phyloP scores from a whole-genome alignment of 92 coral and sea anemone species.

The Diadumene lineata region DNA sequence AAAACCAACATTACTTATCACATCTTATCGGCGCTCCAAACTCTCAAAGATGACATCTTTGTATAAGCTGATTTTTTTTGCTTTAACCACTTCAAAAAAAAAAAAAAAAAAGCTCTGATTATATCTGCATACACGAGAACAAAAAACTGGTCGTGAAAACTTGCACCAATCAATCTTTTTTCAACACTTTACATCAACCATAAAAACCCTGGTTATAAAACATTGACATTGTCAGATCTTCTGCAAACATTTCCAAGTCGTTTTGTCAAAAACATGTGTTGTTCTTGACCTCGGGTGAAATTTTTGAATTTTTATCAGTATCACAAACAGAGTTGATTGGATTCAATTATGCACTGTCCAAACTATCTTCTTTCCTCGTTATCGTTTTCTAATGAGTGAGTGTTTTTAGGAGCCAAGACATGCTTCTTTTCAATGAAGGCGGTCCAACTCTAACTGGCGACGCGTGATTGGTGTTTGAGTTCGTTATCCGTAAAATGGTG shows the following conservation, averaged over 20 bases:
- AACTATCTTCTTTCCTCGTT: background rate
- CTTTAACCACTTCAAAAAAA: background rate
- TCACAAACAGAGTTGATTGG: background rate
- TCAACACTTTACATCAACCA: background rate
- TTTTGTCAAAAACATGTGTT: background rate
- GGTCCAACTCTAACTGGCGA: too few relatives aligned
- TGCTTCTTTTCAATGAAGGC: background rate
- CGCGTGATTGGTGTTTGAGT: too few relatives aligned
- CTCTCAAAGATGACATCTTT: background rate
- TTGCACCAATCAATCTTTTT: background rate
- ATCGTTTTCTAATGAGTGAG: background rate
- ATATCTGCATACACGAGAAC: background rate
- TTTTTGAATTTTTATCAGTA: background rate
- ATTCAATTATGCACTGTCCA: too few relatives aligned
- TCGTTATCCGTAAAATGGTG: too few relatives aligned
- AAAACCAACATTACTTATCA: too few relatives aligned
- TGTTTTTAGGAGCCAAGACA: background rate
- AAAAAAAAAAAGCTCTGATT: background rate
- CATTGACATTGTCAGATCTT: background rate
- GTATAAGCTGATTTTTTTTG: background rate
- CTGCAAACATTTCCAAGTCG: background rate
- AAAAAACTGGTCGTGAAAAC: background rate
- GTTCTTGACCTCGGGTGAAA: background rate
- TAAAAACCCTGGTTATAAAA: background rate
- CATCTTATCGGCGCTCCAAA: background rate